Base-by-base conservation (phyloP, 2,888 invertebrate genomes). In the Leptinotarsa juncta region DNA sequence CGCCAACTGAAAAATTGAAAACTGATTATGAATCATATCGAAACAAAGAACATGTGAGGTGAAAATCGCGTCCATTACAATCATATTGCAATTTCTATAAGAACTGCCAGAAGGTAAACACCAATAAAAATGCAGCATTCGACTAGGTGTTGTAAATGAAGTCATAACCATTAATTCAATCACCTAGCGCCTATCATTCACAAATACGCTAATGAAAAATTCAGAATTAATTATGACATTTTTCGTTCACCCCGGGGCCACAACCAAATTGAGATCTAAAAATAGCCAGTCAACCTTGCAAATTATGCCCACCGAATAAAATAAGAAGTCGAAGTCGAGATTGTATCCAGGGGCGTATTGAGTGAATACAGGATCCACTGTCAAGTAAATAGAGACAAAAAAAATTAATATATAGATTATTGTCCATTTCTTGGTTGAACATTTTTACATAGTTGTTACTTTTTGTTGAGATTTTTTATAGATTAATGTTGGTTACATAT, bases 231-330 rank as follows among this genome's bases (percentile, higher is more conserved):
- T 69, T 69, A 69, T 53, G 49, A 69, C 69, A 57, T 57, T 69
- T 42, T 69, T 69, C 69, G 62, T 69, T 57, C 23, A 48, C 60
- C 69, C 69, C 50, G 69, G 42, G 32, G 69, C 69, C 57, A 48
- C 20, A 42, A 48, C 57, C 57, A 69, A 72, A 72, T 72, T 72
- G 72, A 60, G 66, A 57, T 82, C 81, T 80, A 80, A 81, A 81
- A 81, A 81, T 80, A 81, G 73, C 76, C 69, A 77, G 75, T 71
- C 81, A 83, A 77, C 82, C 82, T 83, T 82, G 82, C 81, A 70
- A 79, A 78, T 78, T 78, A 80, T 81, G 80, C 69, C 57, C 69
- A 57, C 69, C 53, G 20, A 62, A 62, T 32, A n/a, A 62, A 62
- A 48, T 60, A 49, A 69, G 57, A 69, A 26, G 57, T 48, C 16